Evolutionary conservation across 2,797 vertebrate genomes (phyloP).

Genomic region (Sphenodon punctatus): DNA sequence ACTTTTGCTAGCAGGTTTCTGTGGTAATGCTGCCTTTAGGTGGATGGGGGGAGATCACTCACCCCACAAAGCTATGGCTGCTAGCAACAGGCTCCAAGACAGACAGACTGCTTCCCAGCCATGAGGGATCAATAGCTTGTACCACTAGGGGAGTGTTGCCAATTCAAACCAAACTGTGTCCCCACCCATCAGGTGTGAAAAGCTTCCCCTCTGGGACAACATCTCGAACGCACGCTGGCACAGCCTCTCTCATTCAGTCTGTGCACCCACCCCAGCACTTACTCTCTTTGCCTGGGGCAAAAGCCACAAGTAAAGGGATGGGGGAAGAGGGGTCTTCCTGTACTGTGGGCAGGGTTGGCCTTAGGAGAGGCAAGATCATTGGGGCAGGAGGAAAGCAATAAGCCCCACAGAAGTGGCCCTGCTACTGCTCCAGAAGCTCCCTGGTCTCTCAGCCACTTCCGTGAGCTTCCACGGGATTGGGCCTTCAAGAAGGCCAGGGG

Average conservation of each 20-base stretch:
- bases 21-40: background rate
- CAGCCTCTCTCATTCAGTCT: background rate
- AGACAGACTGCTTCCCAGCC: background rate
- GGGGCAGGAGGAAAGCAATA: too few species aligned
- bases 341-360: too few species aligned
- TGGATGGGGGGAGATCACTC: background rate
- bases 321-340: too few species aligned
- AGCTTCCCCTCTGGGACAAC: background rate
- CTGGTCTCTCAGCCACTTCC: too few species aligned
- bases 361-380: too few species aligned
- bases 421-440: too few species aligned
- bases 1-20: too few species aligned
- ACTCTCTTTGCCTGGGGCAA: background rate
- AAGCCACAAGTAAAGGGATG: too few species aligned
- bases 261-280: background rate
- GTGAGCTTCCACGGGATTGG: too few species aligned
- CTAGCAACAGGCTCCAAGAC: background rate
- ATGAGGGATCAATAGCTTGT: background rate
- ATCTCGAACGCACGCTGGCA: background rate
- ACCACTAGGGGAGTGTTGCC: background rate
- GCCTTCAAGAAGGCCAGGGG: too few species aligned
- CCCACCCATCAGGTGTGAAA: background rate
- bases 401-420: too few species aligned
- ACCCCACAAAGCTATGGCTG: background rate
- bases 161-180: background rate